A percentile compares a stretch with the other conserved stretches of the same genome.
phyloP scores from a whole-genome alignment of 2,113 vertebrate species.

The Saccopteryx bilineata region DNA sequence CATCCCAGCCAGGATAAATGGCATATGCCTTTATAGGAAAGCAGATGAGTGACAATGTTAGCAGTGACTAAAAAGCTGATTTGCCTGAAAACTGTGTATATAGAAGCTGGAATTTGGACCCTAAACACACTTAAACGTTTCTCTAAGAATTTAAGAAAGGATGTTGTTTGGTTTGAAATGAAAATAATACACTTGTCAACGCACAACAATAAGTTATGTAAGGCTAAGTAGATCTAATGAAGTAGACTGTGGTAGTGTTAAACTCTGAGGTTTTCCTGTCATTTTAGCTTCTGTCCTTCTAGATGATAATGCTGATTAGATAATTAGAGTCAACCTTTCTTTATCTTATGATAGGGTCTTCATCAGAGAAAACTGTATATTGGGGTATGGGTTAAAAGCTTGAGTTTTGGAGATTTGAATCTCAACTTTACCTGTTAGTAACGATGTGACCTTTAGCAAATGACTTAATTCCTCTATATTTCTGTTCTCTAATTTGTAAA shows the following conservation, averaged over 20 bases:
- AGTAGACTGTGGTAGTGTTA: neutral
- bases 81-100: neutral
- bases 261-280: neutral
- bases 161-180: neutral
- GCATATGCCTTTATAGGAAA: neutral
- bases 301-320: neutral
- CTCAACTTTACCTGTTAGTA: neutral
- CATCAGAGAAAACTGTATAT: neutral
- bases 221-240: neutral
- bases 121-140: neutral
- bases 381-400: neutral
- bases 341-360: neutral
- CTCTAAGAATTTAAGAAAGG: neutral
- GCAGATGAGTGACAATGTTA: neutral
- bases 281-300: neutral
- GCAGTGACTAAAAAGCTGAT: neutral
- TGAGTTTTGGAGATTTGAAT: neutral
- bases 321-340: neutral
- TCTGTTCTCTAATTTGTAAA: conserved; percentile 13
- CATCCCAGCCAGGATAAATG: neutral
- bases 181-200: neutral
- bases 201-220: neutral
- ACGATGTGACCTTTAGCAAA: neutral
- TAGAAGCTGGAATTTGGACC: neutral
- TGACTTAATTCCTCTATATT: neutral